Conservation (phyloP, 2,113 vertebrate genomes). For the Amblyornis subalaris region DNA sequence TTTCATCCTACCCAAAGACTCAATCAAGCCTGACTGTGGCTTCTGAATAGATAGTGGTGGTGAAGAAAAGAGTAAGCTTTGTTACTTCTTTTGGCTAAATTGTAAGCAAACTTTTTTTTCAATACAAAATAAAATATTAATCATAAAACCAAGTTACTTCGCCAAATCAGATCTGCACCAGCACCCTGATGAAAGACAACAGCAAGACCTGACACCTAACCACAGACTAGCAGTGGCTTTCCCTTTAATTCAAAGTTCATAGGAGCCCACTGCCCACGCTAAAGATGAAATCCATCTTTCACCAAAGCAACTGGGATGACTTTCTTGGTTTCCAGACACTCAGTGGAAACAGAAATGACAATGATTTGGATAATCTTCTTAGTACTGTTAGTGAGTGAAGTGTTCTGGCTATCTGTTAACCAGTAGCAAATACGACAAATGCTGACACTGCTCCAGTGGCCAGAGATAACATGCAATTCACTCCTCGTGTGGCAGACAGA, state of each 20-base stretch:
- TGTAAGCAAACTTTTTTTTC: background rate
- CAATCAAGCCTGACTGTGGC: background rate
- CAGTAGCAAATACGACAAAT: background rate
- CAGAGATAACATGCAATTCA: background rate
- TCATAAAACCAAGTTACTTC: background rate
- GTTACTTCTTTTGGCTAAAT: background rate
- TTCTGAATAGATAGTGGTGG: background rate
- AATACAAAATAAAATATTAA: background rate
- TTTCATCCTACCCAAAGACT: background rate
- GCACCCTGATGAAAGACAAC: background rate
- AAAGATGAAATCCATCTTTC: background rate
- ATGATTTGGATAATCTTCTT: background rate
- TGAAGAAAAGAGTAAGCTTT: background rate
- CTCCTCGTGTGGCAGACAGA: background rate
- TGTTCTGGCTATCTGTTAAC: background rate
- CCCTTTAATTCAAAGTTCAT: background rate
- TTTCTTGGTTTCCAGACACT: background rate
- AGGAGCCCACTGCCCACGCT: background rate
- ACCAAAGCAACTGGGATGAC: background rate
- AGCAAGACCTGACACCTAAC: background rate
- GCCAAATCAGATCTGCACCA: background rate
- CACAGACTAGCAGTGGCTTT: background rate
- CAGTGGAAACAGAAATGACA: background rate
- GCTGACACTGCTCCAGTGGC: background rate
- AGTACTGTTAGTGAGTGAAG: background rate